Base-by-base conservation (phyloP, 1,140 invertebrate genomes). In the Arctopsyche grandis region DNA sequence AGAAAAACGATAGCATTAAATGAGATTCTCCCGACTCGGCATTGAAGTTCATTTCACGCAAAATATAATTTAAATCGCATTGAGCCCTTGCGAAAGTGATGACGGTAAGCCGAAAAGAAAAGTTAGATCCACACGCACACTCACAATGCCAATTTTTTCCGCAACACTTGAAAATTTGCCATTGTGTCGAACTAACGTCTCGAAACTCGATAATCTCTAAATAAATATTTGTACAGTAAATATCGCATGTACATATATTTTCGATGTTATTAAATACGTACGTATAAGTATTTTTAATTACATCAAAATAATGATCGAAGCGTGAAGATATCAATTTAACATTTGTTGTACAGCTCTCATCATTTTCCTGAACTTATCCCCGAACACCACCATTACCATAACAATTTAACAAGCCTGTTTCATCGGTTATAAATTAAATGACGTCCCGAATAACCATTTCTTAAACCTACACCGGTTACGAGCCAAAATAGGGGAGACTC, bases 381-480 rank as follows among this genome's bases (percentile, higher is more conserved):
- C 71, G 46, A 74, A 74, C 71, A 48, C 43, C 71, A 56, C 74
- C 74, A 77, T 77, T 74, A 70, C 69, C 70, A 80, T 80, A 80
- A 77, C 75, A 80, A 78, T 78, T 80, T 74, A 73, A 80, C 79
- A 74, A 80, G 79, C 52, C 79, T 77, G 70, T 69, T 77, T 75
- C 79, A 77, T 77, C 75, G 69, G 75, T 71, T 77, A 52, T 80
- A 80, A 80, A 80, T 80, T 78, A 77, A 78, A 78, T 78, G 77
- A 80, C 75, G 58, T 77, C 79, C 79, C 75, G 71, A 78, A 78
- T 77, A 77, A 63, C 46, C 75, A 80, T 80, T 80, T 46, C 76
- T 80, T 80, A 80, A 80, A 80, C 76, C 66, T 48, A 69, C 66
- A 69, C 76, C n/a, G 58, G 29, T 26, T 44, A 16, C 75, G 38